Evolutionary conservation across 1,140 invertebrate genomes (phyloP), one percentile per base, ranked within the genome.

Genomic region (Polypedilum pembai): DNA sequence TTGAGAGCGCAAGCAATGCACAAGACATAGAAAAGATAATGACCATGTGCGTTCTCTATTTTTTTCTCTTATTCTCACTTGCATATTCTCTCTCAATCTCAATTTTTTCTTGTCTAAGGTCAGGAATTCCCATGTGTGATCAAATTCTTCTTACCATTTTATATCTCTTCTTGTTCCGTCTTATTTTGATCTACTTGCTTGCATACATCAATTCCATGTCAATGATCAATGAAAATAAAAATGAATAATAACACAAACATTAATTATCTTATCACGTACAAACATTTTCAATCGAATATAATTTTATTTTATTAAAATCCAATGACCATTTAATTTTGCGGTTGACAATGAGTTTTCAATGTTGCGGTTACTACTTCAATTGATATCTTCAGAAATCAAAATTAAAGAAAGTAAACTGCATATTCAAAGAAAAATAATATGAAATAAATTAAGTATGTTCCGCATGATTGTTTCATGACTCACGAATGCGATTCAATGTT

Each of bases 131-230:
- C 45, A n/a, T 56, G 5, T 33, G 5, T 33, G 45, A 56, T 56
- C 45, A 56, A 56, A 12, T 56, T 56, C 15, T 56, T 56, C 45
- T 15, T 56, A 15, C 24, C 24, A 33, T 33, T 33, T 33, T 56
- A n/a, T 56, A 56, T 12, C 45, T 45, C 41, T n/a, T 56, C 45
- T 56, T n/a, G 45, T 56, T 56, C 45, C 45, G 45, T 56, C 15
- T 12, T n/a, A 56, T 56, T 56, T 56, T n/a, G 45, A 56, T n/a
- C 12, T 56, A 33, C 5, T 33, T 33, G 5, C 24, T 33, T 33
- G n/a, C n/a, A 4, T 56, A 56, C 45, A 56, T 56, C n/a, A n/a
- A n/a, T n/a, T n/a, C n/a, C n/a, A n/a, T n/a, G n/a, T n/a, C n/a
- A n/a, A n/a, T n/a, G n/a, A n/a, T 56, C 12, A 12, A 15, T 15